phyloP scores from a whole-genome alignment of 2,113 vertebrate genomes.

The Indicator maculatus region DNA sequence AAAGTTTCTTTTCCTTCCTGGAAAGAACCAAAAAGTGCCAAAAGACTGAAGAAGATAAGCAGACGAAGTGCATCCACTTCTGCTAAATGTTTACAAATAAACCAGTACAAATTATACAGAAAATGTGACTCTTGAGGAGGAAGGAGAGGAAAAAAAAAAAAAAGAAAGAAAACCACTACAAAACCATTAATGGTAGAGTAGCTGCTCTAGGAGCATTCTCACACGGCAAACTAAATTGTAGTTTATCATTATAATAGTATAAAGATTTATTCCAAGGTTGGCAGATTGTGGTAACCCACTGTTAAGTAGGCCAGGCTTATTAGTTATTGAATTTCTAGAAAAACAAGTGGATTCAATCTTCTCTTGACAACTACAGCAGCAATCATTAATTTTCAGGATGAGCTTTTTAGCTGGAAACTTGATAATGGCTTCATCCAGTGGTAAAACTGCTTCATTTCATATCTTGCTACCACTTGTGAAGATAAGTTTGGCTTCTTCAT shows the following conservation, averaged over 20 bases:
- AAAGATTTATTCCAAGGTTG: neutral
- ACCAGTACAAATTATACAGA: neutral
- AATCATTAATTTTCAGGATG: neutral
- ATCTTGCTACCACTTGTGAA: neutral
- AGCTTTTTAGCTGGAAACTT: neutral
- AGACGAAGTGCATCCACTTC: neutral
- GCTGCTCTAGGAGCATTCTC: neutral
- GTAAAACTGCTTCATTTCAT: neutral
- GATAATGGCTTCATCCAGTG: conserved; percentile 24
- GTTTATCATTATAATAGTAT: neutral
- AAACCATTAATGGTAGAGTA: fast-evolving
- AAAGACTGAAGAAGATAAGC: neutral
- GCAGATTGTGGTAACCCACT: neutral
- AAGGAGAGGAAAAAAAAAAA: neutral
- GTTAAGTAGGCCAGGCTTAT: neutral
- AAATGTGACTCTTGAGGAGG: neutral
- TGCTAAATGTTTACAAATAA: neutral
- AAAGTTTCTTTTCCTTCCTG: neutral
- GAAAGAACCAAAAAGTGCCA: neutral
- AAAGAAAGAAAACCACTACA: neutral
- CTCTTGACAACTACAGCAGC: neutral
- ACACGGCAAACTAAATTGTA: neutral
- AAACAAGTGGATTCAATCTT: neutral
- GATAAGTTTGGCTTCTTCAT: neutral
- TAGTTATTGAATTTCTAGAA: neutral